phyloP scores from a whole-genome alignment of 1,140 invertebrate genomes.

The Drosophila truncata region DNA sequence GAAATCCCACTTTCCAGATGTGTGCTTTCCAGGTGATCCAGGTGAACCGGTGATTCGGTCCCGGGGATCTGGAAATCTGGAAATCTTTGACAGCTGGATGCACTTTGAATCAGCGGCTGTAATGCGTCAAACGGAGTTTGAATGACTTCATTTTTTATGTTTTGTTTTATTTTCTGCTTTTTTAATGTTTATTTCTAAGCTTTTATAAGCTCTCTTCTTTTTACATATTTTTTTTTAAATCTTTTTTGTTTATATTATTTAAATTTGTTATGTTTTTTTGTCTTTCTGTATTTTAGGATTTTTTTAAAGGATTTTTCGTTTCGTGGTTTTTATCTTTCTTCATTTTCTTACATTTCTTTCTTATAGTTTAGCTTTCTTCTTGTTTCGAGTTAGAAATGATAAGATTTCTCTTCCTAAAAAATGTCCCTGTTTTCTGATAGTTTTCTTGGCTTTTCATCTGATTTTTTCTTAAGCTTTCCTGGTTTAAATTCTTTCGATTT shows the following conservation, averaged over 20 bases:
- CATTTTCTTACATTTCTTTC: neutral
- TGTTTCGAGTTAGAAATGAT: no score
- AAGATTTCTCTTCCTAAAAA: no score
- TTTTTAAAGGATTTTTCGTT: no score
- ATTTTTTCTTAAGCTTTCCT: neutral
- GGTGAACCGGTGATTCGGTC: neutral
- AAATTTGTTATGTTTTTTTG: no score
- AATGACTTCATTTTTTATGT: neutral
- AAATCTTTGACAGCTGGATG: conserved; percentile 10
- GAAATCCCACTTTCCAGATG: conserved; percentile 1
- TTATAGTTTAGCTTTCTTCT: neutral
- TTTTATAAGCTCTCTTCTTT: neutral
- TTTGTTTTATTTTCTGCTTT: neutral
- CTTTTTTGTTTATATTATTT: neutral
- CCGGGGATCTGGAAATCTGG: neutral
- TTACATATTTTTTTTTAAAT: neutral
- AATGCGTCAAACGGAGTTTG: neutral
- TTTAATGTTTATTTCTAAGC: neutral
- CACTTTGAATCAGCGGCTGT: conserved; percentile 3
- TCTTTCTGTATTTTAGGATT: no score
- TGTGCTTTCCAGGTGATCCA: conserved; percentile 13
- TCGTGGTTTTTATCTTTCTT: neutral
- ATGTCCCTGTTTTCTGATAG: neutral
- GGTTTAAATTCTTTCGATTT: neutral
- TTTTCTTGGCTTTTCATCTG: neutral